These are phyloP conservation scores for Chloroceryle amazona DNA, from an alignment of 2,797 vertebrate species.

Conservation along the genomic window DNA sequence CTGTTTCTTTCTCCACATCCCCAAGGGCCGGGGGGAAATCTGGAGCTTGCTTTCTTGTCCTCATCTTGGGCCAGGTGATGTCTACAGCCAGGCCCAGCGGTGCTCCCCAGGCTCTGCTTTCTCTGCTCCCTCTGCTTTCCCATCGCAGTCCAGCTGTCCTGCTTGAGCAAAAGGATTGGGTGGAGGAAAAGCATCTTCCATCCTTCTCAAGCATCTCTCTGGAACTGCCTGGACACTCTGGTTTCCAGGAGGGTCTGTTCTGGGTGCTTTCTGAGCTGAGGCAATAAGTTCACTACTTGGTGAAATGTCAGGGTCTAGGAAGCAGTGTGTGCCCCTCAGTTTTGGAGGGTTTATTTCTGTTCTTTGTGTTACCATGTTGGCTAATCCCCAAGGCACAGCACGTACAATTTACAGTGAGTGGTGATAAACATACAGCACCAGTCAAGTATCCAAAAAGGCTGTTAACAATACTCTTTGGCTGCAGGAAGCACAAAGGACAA, in stretches of 20 bases:
- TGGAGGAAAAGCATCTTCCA: neutral
- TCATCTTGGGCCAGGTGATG: neutral
- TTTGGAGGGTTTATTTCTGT: neutral
- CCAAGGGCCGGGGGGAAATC: fast-evolving
- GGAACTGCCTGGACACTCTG: neutral
- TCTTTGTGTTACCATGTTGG: neutral
- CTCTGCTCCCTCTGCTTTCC: no score
- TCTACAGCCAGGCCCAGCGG: neutral
- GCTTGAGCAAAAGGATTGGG: neutral
- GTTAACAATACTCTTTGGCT: neutral
- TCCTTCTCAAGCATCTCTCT: neutral
- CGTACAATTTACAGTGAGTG: neutral
- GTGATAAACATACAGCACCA: neutral
- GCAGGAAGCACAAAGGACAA: constrained; percentile 19
- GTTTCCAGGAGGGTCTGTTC: neutral
- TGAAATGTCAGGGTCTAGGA: neutral
- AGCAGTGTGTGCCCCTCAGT: neutral
- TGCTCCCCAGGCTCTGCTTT: neutral
- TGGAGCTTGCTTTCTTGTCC: neutral
- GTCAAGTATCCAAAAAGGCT: neutral
- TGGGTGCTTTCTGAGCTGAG: neutral
- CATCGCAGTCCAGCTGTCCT: neutral
- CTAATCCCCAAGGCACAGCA: neutral
- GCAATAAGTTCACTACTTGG: neutral
- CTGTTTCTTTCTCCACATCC: neutral